Percentiles rank a stretch among this genome's conserved stretches.
Conservation (phyloP, 2,888 invertebrate genomes). For the Germaria angustata region DNA sequence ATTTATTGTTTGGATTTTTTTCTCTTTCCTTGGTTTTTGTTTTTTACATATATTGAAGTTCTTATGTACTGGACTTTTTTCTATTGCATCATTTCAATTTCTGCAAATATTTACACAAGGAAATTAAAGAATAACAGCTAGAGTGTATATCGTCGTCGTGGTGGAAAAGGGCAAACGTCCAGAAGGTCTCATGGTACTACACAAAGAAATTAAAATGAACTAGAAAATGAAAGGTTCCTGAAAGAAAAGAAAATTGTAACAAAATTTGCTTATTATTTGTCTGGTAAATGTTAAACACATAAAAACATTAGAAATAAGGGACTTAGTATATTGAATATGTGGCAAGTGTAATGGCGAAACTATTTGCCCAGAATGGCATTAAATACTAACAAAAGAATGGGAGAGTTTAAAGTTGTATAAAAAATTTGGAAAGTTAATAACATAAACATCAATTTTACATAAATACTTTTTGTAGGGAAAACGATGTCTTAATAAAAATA, state of each 20-base stretch:
- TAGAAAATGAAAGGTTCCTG: background rate
- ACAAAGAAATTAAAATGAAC: background rate
- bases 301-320: constrained; percentile 13
- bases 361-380: no score
- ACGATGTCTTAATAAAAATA: background rate
- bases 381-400: no score
- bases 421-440: no score
- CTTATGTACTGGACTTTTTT: background rate
- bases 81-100: background rate
- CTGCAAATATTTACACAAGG: constrained; percentile 28
- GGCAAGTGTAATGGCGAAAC: background rate
- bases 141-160: no score
- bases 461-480: no score
- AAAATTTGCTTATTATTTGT: background rate
- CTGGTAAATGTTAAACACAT: background rate
- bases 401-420: no score
- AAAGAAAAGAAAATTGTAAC: constrained; percentile 5
- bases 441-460: no score
- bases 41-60: background rate
- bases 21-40: background rate
- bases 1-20: constrained; percentile 17
- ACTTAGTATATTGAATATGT: background rate
- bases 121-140: constrained; percentile 15
- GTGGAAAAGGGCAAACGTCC: background rate
- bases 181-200: background rate